phyloP scores from a whole-genome alignment of 23 tunicate species.

The Pegea sp. region DNA sequence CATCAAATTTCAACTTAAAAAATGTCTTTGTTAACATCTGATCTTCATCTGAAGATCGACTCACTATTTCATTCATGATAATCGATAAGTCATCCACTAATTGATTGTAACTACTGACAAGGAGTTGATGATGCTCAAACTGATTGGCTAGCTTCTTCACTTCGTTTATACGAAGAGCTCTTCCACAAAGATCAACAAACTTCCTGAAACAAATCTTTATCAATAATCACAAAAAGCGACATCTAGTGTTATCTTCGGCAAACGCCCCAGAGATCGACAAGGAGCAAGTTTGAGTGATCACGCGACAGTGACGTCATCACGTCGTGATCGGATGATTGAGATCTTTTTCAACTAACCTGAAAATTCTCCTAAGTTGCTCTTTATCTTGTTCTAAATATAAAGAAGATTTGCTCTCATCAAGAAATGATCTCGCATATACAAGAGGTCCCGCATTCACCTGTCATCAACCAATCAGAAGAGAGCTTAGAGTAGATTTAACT shows the following conservation, averaged over 20 bases:
- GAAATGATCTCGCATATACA: conserved; percentile 88
- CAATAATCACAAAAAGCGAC: too few species aligned
- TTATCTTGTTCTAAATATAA: conserved; percentile 42
- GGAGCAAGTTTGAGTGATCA: too few species aligned
- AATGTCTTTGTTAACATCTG: neutral
- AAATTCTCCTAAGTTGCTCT: conserved; percentile 33
- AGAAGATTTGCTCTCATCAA: conserved; percentile 32
- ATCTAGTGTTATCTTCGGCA: too few species aligned
- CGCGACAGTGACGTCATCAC: too few species aligned
- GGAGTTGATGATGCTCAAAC: conserved; percentile 40
- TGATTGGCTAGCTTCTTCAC: conserved; percentile 45
- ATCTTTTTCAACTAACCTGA: conserved; percentile 50
- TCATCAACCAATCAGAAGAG: neutral
- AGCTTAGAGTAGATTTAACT: neutral
- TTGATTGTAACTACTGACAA: conserved; percentile 20
- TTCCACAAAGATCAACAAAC: conserved; percentile 56
- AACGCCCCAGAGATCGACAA: too few species aligned
- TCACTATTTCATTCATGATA: conserved; percentile 70
- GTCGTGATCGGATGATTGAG: too few species aligned
- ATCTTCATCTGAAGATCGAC: neutral
- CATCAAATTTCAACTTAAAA: conserved; percentile 45
- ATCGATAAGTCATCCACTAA: conserved; percentile 61
- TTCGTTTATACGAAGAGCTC: conserved; percentile 60
- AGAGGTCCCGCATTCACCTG: conserved; percentile 98
- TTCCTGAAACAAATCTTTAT: too few species aligned